Conservation (phyloP, 2,888 invertebrate genomes). For the Dicranocentrus wangi region DNA sequence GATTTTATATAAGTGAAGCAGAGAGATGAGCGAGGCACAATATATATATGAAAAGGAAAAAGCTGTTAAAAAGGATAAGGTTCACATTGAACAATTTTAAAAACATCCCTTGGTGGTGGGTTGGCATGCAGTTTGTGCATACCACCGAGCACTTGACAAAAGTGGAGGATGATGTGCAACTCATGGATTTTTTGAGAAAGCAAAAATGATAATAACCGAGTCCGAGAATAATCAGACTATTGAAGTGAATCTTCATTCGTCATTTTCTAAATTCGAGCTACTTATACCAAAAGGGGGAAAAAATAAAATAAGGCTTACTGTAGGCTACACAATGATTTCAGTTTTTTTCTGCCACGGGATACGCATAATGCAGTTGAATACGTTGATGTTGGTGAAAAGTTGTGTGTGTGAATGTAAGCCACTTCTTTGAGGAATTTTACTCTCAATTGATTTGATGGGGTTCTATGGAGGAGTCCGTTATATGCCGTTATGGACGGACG, state of each 20-base stretch:
- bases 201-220: slow-evolving; percentile 21
- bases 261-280: slow-evolving; percentile 36
- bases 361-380: too few relatives aligned
- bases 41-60: slow-evolving; percentile 24
- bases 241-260: slow-evolving; percentile 36
- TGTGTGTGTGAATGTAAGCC: not conserved
- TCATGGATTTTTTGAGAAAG: slow-evolving; percentile 25
- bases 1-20: slow-evolving; percentile 13
- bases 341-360: not conserved
- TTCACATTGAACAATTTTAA: not conserved
- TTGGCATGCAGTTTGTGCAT: too few relatives aligned
- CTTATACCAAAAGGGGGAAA: slow-evolving; percentile 7
- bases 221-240: slow-evolving; percentile 46
- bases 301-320: not conserved
- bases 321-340: not conserved
- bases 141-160: not conserved
- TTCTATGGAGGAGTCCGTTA: slow-evolving; percentile 5
- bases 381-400: not conserved
- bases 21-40: too few relatives aligned
- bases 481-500: not conserved
- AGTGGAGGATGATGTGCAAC: slow-evolving; percentile 9
- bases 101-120: not conserved
- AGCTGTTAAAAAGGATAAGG: slow-evolving; percentile 18
- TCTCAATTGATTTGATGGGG: slow-evolving; percentile 19
- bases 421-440: slow-evolving; percentile 12